Conservation (phyloP, 2,888 invertebrate genomes). For the Bruchidius siliquastri region DNA sequence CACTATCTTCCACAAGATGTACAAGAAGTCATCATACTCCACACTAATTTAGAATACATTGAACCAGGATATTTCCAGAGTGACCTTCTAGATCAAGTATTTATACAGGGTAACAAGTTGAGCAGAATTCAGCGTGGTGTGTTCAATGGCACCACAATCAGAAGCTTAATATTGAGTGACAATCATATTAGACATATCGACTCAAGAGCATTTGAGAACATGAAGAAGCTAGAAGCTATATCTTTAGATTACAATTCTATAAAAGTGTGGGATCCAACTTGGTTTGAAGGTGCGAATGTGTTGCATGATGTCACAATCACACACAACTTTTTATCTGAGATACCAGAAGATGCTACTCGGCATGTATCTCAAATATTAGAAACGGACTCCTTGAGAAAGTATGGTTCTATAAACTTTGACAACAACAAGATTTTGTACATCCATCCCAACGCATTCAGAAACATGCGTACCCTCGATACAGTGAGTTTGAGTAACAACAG, state of each 20-base stretch:
- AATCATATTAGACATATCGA: constrained; percentile 19
- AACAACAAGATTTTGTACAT: constrained; percentile 19
- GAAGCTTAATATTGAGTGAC: constrained; percentile 17
- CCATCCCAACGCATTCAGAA: constrained; percentile 20
- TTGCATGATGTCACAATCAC: constrained; percentile 19
- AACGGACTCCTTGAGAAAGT: constrained; percentile 7
- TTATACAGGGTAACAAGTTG: constrained; percentile 17
- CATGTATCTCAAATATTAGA: constrained; percentile 15
- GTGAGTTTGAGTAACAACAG: constrained; percentile 23
- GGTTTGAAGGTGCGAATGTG: constrained; percentile 17
- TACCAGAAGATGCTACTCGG: constrained; percentile 18
- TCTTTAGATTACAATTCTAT: constrained; percentile 21
- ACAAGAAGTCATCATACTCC: constrained; percentile 18
- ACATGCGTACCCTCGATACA: constrained; percentile 16
- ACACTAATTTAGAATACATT: constrained; percentile 22
- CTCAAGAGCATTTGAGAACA: constrained; percentile 17
- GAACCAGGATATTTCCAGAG: constrained; percentile 23
- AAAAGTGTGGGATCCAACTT: constrained; percentile 13
- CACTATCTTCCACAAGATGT: constrained; percentile 6
- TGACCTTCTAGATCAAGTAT: constrained; percentile 14
- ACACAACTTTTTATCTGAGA: constrained; percentile 16
- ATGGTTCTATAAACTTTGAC: constrained; percentile 21
- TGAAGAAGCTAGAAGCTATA: constrained; percentile 20
- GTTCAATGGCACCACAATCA: constrained; percentile 20
- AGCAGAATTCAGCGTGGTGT: constrained; percentile 14